Conservation (phyloP, 2,888 invertebrate genomes). For the Cephus pygmeus region DNA sequence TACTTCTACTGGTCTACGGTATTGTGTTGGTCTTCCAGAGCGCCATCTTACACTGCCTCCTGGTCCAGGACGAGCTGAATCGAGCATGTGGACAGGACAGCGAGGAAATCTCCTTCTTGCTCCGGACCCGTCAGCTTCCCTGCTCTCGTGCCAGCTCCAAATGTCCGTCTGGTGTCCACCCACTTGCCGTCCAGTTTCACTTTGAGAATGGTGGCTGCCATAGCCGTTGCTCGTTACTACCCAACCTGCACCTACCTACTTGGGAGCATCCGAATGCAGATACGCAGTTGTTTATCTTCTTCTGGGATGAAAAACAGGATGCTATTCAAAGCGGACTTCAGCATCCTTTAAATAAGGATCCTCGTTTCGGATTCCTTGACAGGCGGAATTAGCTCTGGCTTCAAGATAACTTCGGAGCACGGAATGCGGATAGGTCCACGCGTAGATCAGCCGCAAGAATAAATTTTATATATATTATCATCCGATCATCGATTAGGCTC, state of each 20-base stretch:
- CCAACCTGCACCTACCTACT: not conserved
- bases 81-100: slow-evolving; percentile 52
- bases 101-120: slow-evolving; percentile 54
- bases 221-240: not conserved
- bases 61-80: slow-evolving; percentile 37
- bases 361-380: not conserved
- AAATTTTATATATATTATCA: not conserved
- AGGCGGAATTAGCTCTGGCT: not conserved
- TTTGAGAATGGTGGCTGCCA: slow-evolving; percentile 17
- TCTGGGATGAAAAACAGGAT: not conserved
- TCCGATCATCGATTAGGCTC: not conserved
- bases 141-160: slow-evolving; percentile 44
- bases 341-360: not conserved
- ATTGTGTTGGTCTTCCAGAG: slow-evolving; percentile 52
- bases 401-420: not conserved
- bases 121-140: slow-evolving; percentile 39
- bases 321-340: not conserved
- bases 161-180: slow-evolving; percentile 38
- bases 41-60: slow-evolving; percentile 39
- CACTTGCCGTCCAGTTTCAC: slow-evolving; percentile 15
- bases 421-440: not conserved
- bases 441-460: not conserved
- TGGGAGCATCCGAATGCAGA: not conserved
- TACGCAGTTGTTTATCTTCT: not conserved
- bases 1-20: slow-evolving; percentile 43